Percentiles rank a stretch among this genome's conserved stretches.
Evolutionary conservation across 2,888 invertebrate species (phyloP).

Genomic region (Gymnocheta viridis): DNA sequence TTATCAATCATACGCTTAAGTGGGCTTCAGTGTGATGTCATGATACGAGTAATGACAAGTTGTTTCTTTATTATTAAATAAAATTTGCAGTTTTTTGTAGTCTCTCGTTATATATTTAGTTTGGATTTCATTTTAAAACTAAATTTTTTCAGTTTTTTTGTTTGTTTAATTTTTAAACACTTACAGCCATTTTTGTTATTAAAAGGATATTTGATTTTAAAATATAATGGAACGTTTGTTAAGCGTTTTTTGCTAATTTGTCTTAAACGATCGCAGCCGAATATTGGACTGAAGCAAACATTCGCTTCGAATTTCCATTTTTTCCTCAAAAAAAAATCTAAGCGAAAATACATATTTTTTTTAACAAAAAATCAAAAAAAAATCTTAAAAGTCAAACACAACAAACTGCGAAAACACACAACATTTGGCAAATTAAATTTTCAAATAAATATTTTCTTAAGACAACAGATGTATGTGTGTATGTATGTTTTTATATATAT

Average conservation of each 20-base stretch:
- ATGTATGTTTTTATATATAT: neutral
- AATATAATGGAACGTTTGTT: conserved; percentile 50
- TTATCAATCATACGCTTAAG: conserved; percentile 48
- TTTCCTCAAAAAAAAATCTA: conserved; percentile 62
- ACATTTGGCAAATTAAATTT: conserved; percentile 35
- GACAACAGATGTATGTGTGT: neutral
- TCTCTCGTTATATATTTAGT: no score
- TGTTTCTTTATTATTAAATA: neutral
- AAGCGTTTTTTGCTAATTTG: conserved; percentile 70
- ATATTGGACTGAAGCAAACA: conserved; percentile 79
- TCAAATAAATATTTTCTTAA: neutral
- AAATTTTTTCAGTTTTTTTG: neutral
- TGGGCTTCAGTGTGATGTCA: neutral
- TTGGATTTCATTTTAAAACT: neutral
- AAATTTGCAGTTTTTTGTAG: neutral
- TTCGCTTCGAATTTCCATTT: conserved; percentile 78
- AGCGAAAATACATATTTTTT: conserved; percentile 41
- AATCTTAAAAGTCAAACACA: neutral
- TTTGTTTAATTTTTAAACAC: conserved; percentile 67
- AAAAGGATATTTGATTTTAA: conserved; percentile 54
- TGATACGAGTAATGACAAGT: neutral
- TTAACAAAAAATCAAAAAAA: conserved; percentile 38
- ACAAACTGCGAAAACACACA: neutral
- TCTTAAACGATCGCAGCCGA: conserved; percentile 77
- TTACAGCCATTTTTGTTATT: conserved; percentile 78